Evolutionary conservation across 2,888 invertebrate species (phyloP).

Genomic region (Oligia fasciuncula): DNA sequence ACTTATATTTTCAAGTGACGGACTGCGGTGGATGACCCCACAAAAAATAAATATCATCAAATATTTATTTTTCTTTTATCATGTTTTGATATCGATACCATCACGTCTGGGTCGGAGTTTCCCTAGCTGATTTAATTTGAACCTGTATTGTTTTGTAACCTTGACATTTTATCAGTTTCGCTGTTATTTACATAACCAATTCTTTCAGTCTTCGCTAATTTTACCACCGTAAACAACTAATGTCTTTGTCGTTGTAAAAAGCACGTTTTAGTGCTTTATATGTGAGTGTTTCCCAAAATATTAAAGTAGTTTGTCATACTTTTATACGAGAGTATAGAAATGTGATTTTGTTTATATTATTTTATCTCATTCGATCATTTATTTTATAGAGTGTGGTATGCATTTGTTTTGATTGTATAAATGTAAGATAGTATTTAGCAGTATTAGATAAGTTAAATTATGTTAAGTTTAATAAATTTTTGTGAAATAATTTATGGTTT

Average conservation of each 20-base stretch:
- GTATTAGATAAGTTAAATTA: conserved; percentile 77
- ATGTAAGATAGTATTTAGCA: conserved; percentile 81
- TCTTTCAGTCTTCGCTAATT: conserved; percentile 53
- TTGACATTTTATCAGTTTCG: conserved; percentile 52
- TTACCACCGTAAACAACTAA: conserved; percentile 57
- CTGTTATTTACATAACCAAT: conserved; percentile 43
- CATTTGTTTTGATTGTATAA: conserved; percentile 81
- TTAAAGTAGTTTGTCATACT: conserved; percentile 55
- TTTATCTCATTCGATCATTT: conserved; percentile 59
- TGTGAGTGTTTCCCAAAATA: conserved; percentile 58
- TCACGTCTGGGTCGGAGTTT: neutral
- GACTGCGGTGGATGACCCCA: no score
- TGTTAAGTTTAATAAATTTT: conserved; percentile 86
- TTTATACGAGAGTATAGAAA: conserved; percentile 51
- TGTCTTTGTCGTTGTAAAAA: conserved; percentile 54
- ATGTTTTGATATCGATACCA: neutral
- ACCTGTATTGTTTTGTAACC: conserved; percentile 40
- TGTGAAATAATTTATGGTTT: conserved; percentile 63
- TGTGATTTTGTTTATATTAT: conserved; percentile 59
- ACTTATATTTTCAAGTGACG: neutral
- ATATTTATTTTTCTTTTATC: neutral
- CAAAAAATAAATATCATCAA: no score
- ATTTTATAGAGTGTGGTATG: conserved; percentile 71
- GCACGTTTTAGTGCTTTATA: conserved; percentile 80
- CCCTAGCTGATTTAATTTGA: neutral